Evolutionary conservation across 2,797 vertebrate genomes (phyloP), one percentile per base, ranked within the genome.

Genomic region (Tauraco hartlaubi): DNA sequence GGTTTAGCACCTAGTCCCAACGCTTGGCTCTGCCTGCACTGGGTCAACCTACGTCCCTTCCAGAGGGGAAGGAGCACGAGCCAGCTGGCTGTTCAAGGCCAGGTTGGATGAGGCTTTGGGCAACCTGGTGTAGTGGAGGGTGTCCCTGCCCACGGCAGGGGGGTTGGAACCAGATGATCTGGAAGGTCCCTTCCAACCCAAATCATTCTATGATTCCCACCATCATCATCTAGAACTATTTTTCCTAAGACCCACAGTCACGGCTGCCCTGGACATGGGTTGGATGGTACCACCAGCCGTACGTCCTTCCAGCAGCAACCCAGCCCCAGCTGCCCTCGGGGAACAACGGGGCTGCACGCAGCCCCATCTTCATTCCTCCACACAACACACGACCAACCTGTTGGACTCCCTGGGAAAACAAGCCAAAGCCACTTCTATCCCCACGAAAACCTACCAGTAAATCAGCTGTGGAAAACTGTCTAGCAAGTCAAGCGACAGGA

Each of bases 261-360:
- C 0, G 0, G 61, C 52, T 69, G 44, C 85, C 31, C 25, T 21
- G 66, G 71, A 41, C 1, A 3, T 13, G 2, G 9, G 58, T 44
- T n/a, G 2, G 3, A 29, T 5, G 19, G 51, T 49, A 55, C 9
- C 28, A 15, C n/a, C n/a, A 35, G 21, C 51, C 9, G 2, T 5
- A 17, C 0, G 0, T 25, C 37, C 68, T 44, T 52, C 51, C 16
- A 3, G 2, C 44, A 1, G 5, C 62, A 37, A 37, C 11, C 18
- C 77, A 33, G 33, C n/a, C 58, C 69, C 52, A n/a, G 29, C 11
- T 4, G n/a, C 48, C 37, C 10, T 1, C 2, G 3, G 37, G 31
- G 37, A n/a, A 28, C 2, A 2, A 61, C 0, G 15, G 56, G 56
- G 64, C 37, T 1, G 1, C 71, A 31, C 0, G 0, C 44, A 51